These are phyloP conservation scores for Hylia prasina DNA, from an alignment of 2,113 vertebrate genomes.

Conservation along the genomic window DNA sequence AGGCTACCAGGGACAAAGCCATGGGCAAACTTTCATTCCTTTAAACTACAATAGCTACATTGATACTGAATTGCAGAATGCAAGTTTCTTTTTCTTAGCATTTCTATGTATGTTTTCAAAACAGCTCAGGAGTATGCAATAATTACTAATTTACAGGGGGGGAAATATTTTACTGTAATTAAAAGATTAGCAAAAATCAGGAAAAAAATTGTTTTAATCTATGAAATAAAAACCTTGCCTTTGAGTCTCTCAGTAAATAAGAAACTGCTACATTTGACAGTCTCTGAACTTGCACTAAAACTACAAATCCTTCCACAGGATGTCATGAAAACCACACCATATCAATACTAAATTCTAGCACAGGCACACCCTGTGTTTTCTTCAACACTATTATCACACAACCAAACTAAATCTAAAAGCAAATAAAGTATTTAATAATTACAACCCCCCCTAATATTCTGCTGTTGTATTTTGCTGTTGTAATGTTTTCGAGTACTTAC, in stretches of 20 bases:
- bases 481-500: slow-evolving; percentile 60
- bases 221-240: background rate
- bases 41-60: background rate
- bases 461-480: fast-evolving
- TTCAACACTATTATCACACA: background rate
- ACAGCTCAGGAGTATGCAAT: background rate
- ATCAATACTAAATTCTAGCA: background rate
- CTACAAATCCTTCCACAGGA: background rate
- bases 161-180: background rate
- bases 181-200: background rate
- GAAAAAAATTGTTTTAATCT: background rate
- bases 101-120: background rate
- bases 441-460: background rate
- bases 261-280: background rate
- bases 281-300: background rate
- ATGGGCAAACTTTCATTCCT: background rate
- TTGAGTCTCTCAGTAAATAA: background rate
- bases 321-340: background rate
- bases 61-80: background rate
- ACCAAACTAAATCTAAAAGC: background rate
- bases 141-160: background rate
- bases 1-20: background rate
- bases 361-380: background rate
- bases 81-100: background rate
- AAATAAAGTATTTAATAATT: background rate